Evolutionary conservation across 2,113 vertebrate species (phyloP).

Genomic region (pig (Sus scrofa)): T2T-Sscrofa CM000812.6:212180001-212180500

Average conservation of each 20-base stretch:
- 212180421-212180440: not conserved
- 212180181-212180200: not conserved
- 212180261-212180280: not conserved
- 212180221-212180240: not conserved
- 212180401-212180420: not conserved
- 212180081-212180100: too few relatives aligned
- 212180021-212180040: too few relatives aligned
- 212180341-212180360: not conserved
- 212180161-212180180: slow-evolving; percentile 18
- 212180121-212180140: not conserved
- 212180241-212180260: not conserved
- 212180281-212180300: not conserved
- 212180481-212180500: not conserved
- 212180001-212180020: too few relatives aligned
- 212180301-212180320: not conserved
- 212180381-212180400: slow-evolving; percentile 48
- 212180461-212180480: not conserved
- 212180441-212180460: not conserved
- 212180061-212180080: too few relatives aligned
- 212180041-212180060: too few relatives aligned
- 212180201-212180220: slow-evolving; percentile 1
- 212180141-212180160: not conserved
- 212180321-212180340: not conserved
- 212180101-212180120: too few relatives aligned
- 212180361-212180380: not conserved